These are phyloP conservation scores for Phalloptychus januarius DNA, from an alignment of 2,797 vertebrate genomes.

Conservation along the genomic window DNA sequence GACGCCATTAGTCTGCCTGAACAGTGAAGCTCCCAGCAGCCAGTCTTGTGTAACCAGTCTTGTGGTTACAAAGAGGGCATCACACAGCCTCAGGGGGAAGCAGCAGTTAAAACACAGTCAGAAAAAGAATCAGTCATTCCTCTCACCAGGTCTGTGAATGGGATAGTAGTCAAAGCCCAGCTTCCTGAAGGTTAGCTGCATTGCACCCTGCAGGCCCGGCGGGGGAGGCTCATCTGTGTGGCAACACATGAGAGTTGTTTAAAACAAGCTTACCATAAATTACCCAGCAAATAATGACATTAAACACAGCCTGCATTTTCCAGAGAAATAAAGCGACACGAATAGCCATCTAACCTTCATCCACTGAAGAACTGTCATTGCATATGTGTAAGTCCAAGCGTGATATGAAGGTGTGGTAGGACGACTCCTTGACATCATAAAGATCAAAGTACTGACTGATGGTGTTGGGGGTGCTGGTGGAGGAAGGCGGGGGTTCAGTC, in stretches of 20 bases:
- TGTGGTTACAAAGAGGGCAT: constrained; percentile 31
- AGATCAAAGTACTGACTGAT: constrained; percentile 92
- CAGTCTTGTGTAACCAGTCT: constrained; percentile 31
- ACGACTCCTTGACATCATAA: constrained; percentile 95
- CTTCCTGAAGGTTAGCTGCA: constrained; percentile 94
- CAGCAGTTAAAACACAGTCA: constrained; percentile 11
- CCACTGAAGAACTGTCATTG: constrained; percentile 88
- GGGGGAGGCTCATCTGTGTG: constrained; percentile 81
- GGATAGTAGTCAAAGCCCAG: constrained; percentile 97
- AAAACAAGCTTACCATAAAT: constrained; percentile 8
- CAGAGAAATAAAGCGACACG: neutral
- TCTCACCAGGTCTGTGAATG: constrained; percentile 91
- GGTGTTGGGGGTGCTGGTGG: constrained; percentile 79
- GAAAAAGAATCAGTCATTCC: constrained; percentile 6
- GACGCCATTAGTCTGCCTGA: constrained; percentile 60
- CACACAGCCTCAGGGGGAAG: constrained; percentile 32
- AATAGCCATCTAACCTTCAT: constrained; percentile 80
- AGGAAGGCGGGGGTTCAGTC: constrained; percentile 82
- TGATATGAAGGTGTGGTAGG: constrained; percentile 96
- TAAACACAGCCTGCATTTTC: neutral
- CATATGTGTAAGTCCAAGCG: constrained; percentile 96
- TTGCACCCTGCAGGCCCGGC: constrained; percentile 90
- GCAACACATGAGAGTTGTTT: constrained; percentile 40
- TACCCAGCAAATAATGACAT: constrained; percentile 8
- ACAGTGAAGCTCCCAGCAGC: constrained; percentile 49